A percentile compares a stretch with the other conserved stretches of the same genome.
phyloP scores from a whole-genome alignment of 2,888 invertebrate genomes.

The Parapristionchus giblindavisi region DNA sequence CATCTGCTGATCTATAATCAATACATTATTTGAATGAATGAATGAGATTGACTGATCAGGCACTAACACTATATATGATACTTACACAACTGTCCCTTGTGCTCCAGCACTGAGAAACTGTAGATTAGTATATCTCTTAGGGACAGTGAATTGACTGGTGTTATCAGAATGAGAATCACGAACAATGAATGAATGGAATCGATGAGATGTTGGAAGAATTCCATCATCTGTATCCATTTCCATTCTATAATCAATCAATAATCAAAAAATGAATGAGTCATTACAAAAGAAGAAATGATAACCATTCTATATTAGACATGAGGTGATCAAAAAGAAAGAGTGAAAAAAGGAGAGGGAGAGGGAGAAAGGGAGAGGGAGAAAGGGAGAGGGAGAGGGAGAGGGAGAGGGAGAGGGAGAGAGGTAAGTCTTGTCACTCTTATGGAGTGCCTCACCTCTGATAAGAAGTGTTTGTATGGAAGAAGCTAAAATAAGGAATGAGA shows the following conservation, averaged over 20 bases:
- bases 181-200: constrained; percentile 12
- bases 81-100: constrained; percentile 59
- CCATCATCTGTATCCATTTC: constrained; percentile 13
- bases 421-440: not conserved
- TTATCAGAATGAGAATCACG: constrained; percentile 22
- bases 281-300: constrained; percentile 1
- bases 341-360: not conserved
- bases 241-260: not conserved
- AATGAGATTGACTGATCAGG: not conserved
- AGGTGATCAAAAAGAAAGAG: constrained; percentile 1
- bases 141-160: constrained; percentile 67
- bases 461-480: not conserved
- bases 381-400: not conserved
- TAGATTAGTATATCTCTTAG: constrained; percentile 50
- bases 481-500: not conserved
- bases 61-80: not conserved
- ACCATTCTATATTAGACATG: constrained; percentile 6
- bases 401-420: not conserved
- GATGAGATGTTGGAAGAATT: not conserved
- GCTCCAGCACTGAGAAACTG: constrained; percentile 56
- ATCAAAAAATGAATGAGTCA: constrained; percentile 15
- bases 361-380: not conserved
- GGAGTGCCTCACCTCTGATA: not conserved
- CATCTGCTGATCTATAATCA: constrained; percentile 84
- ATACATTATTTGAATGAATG: not conserved